Base-by-base conservation (phyloP, 2,888 invertebrate genomes). In the Notodonta ziczac region DNA sequence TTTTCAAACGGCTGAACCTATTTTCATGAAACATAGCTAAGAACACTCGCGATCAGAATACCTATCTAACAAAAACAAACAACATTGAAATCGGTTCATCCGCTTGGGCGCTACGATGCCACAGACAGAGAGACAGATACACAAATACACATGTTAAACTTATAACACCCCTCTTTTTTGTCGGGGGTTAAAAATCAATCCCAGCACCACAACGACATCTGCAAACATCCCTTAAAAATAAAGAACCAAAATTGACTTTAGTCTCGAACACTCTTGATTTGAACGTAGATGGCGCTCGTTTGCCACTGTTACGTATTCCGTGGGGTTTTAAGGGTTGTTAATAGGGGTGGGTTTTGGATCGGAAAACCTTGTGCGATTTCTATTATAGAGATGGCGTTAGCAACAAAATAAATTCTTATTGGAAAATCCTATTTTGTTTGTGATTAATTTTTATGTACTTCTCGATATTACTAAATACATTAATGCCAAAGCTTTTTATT, bases 231-330 rank as follows among this genome's bases (percentile, higher is more conserved):
- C 87, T 65, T 83, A 82, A 58, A 42, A 52, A 0, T 9, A 10
- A 5, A 51, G 66, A 81, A 87, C 83, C 81, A 77, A 73, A 81
- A 80, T 86, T 81, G 70, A 83, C 57, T 62, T 66, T 70, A 67
- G 69, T 68, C 76, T 54, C 56, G 52, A 58, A 40, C 51, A 44
- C 65, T 60, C 62, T 24, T 24, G 24, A 73, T 61, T 76, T 67
- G 16, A 59, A 44, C 51, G 66, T 64, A 89, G 90, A 86, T 89
- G 89, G 89, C 87, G 84, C 66, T 76, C n/a, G 53, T n/a, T 13
- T 12, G 52, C 56, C 54, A 9, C 48, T 51, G 60, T 59, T 52
- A 55, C 57, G 57, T 61, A 57, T 46, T 32, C 81, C 7, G 7
- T 35, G 35, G 7, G n/a, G 13, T 13, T 39, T 12, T 44, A 56